Evolutionary conservation across 2,797 vertebrate species (phyloP).

Genomic region (Amniataba percoides): DNA sequence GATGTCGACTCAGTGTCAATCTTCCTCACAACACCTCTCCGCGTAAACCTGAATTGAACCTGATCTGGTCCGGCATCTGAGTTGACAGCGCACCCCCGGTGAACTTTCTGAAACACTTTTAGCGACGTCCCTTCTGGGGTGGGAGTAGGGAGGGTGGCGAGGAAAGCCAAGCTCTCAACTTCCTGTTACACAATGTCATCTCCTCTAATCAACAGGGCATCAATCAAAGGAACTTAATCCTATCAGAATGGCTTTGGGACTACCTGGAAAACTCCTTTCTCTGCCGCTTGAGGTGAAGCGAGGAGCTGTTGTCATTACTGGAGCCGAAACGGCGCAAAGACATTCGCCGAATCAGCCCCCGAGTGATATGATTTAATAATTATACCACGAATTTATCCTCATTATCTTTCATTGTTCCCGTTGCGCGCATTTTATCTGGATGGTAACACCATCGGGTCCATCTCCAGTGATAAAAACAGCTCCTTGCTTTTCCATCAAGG

Average conservation of each 20-base stretch:
- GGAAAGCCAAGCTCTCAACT: constrained; percentile 33
- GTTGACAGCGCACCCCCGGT: constrained; percentile 12
- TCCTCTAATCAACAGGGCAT: constrained; percentile 68
- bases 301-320: constrained; percentile 44
- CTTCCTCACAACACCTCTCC: not conserved
- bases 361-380: not conserved
- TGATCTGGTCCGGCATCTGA: constrained; percentile 21
- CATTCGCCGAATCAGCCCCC: constrained; percentile 7
- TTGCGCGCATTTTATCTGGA: constrained; percentile 15
- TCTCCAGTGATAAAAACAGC: constrained; percentile 22
- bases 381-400: constrained; percentile 1
- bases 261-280: constrained; percentile 60
- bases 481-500: constrained; percentile 31
- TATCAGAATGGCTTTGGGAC: constrained; percentile 74
- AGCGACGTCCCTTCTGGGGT: constrained; percentile 14
- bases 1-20: constrained; percentile 34
- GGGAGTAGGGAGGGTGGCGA: not conserved
- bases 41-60: constrained; percentile 38
- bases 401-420: not conserved
- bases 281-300: constrained; percentile 42
- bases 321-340: constrained; percentile 33
- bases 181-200: constrained; percentile 72
- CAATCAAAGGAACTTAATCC: constrained; percentile 79
- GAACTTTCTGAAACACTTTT: constrained; percentile 42
- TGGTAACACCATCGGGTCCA: constrained; percentile 23